These are phyloP conservation scores for Ceratoteleas bidentatus DNA, from an alignment of 1,140 invertebrate species.

Conservation along the genomic window DNA sequence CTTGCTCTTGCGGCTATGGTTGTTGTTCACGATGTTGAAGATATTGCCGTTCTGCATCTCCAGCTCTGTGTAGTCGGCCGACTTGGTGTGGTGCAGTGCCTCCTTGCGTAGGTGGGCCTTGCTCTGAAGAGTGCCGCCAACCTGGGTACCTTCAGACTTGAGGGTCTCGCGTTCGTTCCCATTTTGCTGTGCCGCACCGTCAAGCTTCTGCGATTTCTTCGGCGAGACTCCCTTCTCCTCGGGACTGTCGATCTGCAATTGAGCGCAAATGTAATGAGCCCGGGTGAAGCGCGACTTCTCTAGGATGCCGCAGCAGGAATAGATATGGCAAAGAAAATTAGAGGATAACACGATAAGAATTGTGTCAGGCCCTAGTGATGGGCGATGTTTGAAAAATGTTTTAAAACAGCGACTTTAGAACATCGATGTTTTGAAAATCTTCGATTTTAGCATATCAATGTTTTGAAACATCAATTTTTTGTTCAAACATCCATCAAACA, in stretches of 20 bases:
- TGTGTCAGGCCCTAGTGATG: no score
- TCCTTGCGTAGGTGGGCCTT: constrained; percentile 85
- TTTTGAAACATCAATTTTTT: no score
- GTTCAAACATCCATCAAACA: no score
- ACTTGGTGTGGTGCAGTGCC: constrained; percentile 85
- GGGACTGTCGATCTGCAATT: constrained; percentile 79
- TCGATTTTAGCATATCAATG: no score
- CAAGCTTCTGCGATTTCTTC: constrained; percentile 79
- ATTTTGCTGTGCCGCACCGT: constrained; percentile 82
- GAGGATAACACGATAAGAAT: no score
- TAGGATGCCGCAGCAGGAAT: no score
- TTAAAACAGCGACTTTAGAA: no score
- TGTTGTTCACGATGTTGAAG: constrained; percentile 88
- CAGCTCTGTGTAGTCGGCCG: constrained; percentile 88
- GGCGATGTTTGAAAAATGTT: no score
- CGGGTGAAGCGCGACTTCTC: no score
- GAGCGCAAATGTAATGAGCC: constrained; percentile 1
- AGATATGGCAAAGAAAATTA: no score
- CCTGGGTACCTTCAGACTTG: constrained; percentile 91
- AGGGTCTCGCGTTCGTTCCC: constrained; percentile 77
- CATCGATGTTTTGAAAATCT: no score
- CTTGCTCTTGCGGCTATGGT: constrained; percentile 86
- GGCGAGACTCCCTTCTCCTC: constrained; percentile 81
- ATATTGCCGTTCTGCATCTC: constrained; percentile 83
- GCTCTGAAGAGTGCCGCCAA: constrained; percentile 85